These are phyloP conservation scores for Pangasianodon hypophthalmus DNA, from an alignment of 2,113 vertebrate genomes.

Conservation along the genomic window DNA sequence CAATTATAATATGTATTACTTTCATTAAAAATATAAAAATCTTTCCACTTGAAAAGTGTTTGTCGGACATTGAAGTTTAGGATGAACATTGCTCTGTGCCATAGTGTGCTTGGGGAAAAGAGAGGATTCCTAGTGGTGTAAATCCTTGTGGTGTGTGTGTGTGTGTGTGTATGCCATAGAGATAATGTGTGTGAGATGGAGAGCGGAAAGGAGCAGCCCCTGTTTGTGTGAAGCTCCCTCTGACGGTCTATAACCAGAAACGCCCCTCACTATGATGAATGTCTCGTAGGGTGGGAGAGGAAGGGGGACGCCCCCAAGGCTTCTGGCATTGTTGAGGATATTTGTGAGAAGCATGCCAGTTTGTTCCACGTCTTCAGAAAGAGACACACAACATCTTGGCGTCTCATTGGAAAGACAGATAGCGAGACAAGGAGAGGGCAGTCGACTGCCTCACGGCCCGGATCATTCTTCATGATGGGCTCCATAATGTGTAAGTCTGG, in stretches of 20 bases:
- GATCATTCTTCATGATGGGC: constrained; percentile 49
- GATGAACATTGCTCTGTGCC: background rate
- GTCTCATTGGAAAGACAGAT: background rate
- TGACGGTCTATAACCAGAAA: constrained; percentile 32
- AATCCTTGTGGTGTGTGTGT: constrained; percentile 11
- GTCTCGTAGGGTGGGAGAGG: constrained; percentile 53
- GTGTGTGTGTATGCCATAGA: background rate
- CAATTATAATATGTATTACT: background rate
- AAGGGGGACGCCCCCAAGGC: constrained; percentile 49
- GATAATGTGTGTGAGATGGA: constrained; percentile 24
- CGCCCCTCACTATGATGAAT: constrained; percentile 45
- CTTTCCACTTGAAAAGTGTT: background rate
- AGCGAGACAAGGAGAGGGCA: background rate
- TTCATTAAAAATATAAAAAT: background rate
- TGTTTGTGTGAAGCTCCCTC: constrained; percentile 49
- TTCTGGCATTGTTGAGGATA: constrained; percentile 54
- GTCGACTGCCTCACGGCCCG: background rate
- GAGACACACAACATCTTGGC: background rate
- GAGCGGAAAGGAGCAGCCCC: constrained; percentile 41
- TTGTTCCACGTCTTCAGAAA: constrained; percentile 31
- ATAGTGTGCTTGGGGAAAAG: background rate
- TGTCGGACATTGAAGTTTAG: background rate
- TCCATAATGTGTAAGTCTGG: constrained; percentile 61
- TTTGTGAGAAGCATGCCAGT: constrained; percentile 49
- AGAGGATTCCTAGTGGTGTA: constrained; percentile 11